Evolutionary conservation across 1,140 invertebrate genomes (phyloP).

Genomic region (Nixonia krombeini): DNA sequence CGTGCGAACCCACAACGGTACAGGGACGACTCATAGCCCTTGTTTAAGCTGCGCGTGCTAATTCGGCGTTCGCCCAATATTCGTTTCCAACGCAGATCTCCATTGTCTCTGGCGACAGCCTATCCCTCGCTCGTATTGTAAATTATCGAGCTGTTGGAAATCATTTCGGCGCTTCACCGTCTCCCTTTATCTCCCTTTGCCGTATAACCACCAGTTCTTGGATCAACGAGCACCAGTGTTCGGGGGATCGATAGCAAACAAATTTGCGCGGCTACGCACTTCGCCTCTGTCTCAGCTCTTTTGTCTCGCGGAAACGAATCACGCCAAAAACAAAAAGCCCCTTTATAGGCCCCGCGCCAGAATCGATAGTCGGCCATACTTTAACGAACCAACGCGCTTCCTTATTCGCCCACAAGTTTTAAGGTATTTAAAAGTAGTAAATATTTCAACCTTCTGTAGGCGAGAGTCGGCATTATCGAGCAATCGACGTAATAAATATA

Average conservation of each 20-base stretch:
- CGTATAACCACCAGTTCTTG: slow-evolving; percentile 34
- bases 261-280: slow-evolving; percentile 14
- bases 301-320: too few species aligned
- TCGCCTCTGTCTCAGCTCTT: too few species aligned
- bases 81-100: slow-evolving; percentile 43
- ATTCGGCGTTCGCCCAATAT: slow-evolving; percentile 47
- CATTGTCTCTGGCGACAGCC: slow-evolving; percentile 43
- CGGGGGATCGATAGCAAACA: slow-evolving; percentile 28
- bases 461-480: too few species aligned
- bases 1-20: slow-evolving; percentile 38
- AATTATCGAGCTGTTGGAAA: slow-evolving; percentile 47
- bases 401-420: too few species aligned
- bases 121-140: slow-evolving; percentile 48
- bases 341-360: too few species aligned
- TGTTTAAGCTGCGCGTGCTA: slow-evolving; percentile 48
- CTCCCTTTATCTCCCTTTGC: slow-evolving; percentile 40
- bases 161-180: slow-evolving; percentile 42
- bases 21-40: slow-evolving; percentile 26
- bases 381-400: too few species aligned
- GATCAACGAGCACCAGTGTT: slow-evolving; percentile 31
- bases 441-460: too few species aligned
- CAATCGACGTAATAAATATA: too few species aligned
- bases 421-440: too few species aligned
- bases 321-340: too few species aligned
- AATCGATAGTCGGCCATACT: too few species aligned